These are phyloP conservation scores for Silurus glanis DNA, from an alignment of 2,113 vertebrate species.

Conservation along the genomic window DNA sequence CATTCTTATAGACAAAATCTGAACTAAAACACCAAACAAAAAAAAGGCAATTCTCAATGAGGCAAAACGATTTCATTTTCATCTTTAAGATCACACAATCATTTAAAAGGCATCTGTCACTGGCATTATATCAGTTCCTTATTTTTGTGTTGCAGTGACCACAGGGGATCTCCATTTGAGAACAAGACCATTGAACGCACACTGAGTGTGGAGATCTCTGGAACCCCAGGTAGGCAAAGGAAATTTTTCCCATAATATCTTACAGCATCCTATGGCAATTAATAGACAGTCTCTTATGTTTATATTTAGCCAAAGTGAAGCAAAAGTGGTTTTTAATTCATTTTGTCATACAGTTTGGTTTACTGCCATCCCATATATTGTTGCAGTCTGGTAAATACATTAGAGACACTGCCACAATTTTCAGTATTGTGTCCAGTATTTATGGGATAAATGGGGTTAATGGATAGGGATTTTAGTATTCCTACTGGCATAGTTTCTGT, in stretches of 20 bases:
- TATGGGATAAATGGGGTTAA: conserved; percentile 48
- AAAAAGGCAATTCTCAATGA: conserved; percentile 70
- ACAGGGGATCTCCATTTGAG: conserved; percentile 99
- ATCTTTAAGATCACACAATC: conserved; percentile 79
- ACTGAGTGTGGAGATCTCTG: conserved; percentile 99
- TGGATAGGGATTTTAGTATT: conserved; percentile 31
- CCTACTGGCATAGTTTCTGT: conserved; percentile 44
- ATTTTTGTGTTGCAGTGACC: conserved; percentile 97
- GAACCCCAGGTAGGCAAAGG: conserved; percentile 92
- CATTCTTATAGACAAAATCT: conserved; percentile 72
- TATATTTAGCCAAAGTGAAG: conserved; percentile 59
- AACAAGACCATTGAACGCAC: conserved; percentile 99
- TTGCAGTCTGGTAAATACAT: conserved; percentile 56
- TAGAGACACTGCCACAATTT: conserved; percentile 52
- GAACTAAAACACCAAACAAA: conserved; percentile 55
- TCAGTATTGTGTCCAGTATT: conserved; percentile 41
- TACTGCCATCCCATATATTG: conserved; percentile 50
- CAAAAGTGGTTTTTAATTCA: neutral
- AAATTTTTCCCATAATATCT: neutral
- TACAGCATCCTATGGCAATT: neutral
- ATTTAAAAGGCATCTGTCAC: conserved; percentile 45
- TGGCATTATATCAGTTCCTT: conserved; percentile 53
- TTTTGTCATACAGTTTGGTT: conserved; percentile 61
- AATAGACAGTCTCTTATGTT: conserved; percentile 59
- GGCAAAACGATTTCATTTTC: conserved; percentile 87